phyloP scores from a whole-genome alignment of 2,113 vertebrate species.

The Atractosteus spatula region DNA sequence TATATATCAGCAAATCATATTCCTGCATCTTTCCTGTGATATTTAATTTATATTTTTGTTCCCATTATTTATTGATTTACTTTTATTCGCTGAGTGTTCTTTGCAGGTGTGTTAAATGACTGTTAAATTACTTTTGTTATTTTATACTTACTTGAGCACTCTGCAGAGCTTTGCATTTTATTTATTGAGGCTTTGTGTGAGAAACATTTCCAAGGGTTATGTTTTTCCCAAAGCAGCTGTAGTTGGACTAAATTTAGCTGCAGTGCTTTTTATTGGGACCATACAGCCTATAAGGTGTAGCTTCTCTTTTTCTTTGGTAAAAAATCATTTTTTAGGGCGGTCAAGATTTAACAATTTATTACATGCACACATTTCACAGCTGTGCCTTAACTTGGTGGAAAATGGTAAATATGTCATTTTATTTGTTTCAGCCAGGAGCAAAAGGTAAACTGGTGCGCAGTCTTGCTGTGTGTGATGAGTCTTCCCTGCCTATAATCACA shows the following conservation, averaged over 20 bases:
- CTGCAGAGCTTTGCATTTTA: neutral
- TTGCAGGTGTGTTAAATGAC: neutral
- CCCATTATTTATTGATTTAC: too few relatives aligned
- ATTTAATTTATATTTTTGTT: too few relatives aligned
- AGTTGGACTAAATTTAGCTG: slow-evolving; percentile 2
- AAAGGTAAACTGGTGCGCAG: slow-evolving; percentile 88
- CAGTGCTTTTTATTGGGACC: neutral
- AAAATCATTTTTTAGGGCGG: neutral
- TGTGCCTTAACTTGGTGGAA: neutral
- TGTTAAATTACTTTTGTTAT: slow-evolving; percentile 5
- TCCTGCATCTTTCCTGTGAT: too few relatives aligned
- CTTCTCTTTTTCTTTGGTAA: neutral
- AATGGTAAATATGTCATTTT: neutral
- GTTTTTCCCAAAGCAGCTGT: slow-evolving; percentile 2
- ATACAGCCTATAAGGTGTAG: neutral
- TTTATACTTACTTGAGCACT: neutral
- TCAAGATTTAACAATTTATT: neutral
- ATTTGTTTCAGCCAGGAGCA: slow-evolving; percentile 70
- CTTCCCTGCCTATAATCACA: slow-evolving; percentile 52
- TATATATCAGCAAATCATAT: too few relatives aligned
- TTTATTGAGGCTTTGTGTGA: neutral
- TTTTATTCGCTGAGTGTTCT: too few relatives aligned
- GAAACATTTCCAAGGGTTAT: neutral
- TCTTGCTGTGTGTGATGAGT: slow-evolving; percentile 85
- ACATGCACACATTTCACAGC: neutral